phyloP scores from a whole-genome alignment of 2,888 invertebrate species.

The Barypeithes pellucidus region DNA sequence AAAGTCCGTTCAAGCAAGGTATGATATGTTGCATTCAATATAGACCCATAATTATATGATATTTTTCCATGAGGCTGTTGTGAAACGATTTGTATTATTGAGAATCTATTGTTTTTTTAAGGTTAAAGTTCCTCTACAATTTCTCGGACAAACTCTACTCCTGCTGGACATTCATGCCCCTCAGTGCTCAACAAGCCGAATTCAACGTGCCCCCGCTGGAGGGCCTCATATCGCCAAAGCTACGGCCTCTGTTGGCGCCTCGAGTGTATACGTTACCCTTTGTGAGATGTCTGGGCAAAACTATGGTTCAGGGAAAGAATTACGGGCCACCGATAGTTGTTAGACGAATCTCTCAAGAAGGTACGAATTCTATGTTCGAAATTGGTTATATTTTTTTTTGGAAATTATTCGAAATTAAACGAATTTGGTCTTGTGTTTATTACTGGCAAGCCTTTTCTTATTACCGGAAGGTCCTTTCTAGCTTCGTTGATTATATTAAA shows the following conservation, averaged over 20 bases:
- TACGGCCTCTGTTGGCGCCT: conserved; percentile 74
- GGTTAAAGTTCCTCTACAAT: conserved; percentile 75
- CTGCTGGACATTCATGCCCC: conserved; percentile 74
- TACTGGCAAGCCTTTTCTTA: too few species aligned
- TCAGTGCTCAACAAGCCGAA: conserved; percentile 69
- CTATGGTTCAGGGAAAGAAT: conserved; percentile 79
- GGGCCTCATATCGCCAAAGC: conserved; percentile 69
- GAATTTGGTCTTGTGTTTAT: too few species aligned
- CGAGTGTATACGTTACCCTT: conserved; percentile 77
- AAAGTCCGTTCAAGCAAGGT: conserved; percentile 71
- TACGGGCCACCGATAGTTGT: conserved; percentile 80
- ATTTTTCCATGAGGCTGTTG: too few species aligned
- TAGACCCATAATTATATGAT: not conserved
- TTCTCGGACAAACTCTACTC: conserved; percentile 78
- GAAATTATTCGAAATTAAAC: too few species aligned
- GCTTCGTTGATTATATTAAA: too few species aligned
- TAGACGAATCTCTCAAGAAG: conserved; percentile 74
- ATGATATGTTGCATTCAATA: not conserved
- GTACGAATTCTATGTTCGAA: conserved; percentile 62
- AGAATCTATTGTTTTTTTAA: too few species aligned
- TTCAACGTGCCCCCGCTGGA: conserved; percentile 69
- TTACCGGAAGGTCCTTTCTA: too few species aligned
- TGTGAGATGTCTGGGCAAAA: conserved; percentile 77
- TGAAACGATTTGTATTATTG: too few species aligned
- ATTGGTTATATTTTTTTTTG: not conserved